These are phyloP conservation scores for Zaprionus gabonicus DNA, from an alignment of 1,140 invertebrate species.

Conservation along the genomic window DNA sequence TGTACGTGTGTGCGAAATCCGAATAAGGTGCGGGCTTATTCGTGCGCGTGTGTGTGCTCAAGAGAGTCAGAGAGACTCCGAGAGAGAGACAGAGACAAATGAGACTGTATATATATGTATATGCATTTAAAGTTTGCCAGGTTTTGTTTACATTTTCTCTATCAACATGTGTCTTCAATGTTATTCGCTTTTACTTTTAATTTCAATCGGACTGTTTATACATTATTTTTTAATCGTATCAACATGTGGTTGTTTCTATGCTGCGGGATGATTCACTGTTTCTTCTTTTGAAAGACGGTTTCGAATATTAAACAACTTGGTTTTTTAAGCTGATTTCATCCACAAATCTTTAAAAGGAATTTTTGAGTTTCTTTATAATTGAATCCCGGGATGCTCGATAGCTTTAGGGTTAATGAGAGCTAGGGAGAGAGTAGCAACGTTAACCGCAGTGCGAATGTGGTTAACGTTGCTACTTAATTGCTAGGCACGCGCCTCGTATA, in stretches of 20 bases:
- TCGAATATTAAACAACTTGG: background rate
- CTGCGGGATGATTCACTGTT: background rate
- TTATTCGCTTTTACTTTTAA: conserved; percentile 42
- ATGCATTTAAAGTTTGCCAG: background rate
- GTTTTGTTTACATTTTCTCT: conserved; percentile 52
- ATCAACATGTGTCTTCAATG: conserved; percentile 44
- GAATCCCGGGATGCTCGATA: background rate
- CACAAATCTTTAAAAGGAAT: conserved; percentile 14
- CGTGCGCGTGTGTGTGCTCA: conserved; percentile 1
- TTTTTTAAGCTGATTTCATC: conserved; percentile 8
- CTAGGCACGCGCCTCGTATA: background rate
- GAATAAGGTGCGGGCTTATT: conserved; percentile 7
- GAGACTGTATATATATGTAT: background rate
- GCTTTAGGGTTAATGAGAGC: background rate
- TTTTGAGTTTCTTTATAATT: background rate
- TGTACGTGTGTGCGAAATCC: conserved; percentile 22
- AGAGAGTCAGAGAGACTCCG: background rate
- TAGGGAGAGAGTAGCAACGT: no score
- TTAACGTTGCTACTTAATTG: background rate
- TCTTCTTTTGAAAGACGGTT: background rate
- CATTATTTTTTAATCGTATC: background rate
- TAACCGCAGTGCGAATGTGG: conserved; percentile 25
- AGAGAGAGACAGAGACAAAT: background rate
- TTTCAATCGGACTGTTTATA: conserved; percentile 45
- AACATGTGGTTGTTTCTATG: background rate